phyloP scores from a whole-genome alignment of 2,113 vertebrate genomes.

The Tachycineta bicolor region DNA sequence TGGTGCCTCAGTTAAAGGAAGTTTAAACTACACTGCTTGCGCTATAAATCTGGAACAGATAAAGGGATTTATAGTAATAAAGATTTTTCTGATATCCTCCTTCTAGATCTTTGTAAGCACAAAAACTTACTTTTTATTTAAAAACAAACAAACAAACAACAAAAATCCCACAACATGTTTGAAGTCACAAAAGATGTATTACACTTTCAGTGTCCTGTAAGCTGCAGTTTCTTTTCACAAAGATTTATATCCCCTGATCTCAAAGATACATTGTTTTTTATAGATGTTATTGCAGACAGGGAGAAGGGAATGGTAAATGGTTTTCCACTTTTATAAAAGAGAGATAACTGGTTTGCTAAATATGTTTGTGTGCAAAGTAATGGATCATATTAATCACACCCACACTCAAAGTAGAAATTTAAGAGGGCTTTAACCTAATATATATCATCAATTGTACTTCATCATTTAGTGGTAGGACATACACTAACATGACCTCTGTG shows the following conservation, averaged over 20 bases:
- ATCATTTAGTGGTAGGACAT: neutral
- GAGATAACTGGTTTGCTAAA: neutral
- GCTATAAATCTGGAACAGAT: neutral
- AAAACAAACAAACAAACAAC: neutral
- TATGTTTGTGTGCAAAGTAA: slow-evolving; percentile 6
- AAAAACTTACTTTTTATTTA: neutral
- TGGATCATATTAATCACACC: slow-evolving; percentile 9
- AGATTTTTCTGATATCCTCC: neutral
- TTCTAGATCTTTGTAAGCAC: neutral
- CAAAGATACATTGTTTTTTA: slow-evolving; percentile 20
- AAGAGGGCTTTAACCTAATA: neutral
- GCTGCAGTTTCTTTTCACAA: neutral
- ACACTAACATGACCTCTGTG: neutral
- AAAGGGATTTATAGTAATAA: neutral
- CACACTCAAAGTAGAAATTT: neutral
- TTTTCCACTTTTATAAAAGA: neutral
- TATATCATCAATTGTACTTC: neutral
- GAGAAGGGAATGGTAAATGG: neutral
- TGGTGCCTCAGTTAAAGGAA: neutral
- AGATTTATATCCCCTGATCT: neutral
- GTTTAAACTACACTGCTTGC: neutral
- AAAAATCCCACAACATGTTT: neutral
- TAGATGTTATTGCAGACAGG: neutral
- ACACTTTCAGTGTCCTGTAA: neutral
- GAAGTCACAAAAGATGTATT: neutral